Base-by-base conservation (phyloP, 2,888 invertebrate species). In the Coremacera marginata region DNA sequence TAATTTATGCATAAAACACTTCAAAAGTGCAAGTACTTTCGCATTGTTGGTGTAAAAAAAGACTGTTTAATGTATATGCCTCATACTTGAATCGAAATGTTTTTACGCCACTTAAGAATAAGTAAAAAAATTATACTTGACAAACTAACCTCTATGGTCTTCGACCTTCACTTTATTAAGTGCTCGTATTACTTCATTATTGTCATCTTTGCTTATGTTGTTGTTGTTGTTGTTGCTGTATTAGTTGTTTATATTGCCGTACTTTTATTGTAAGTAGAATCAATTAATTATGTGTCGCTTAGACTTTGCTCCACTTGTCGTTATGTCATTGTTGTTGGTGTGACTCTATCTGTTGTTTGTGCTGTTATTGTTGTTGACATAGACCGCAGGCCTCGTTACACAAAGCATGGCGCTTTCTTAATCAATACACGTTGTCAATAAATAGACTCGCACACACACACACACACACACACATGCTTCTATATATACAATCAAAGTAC, bases 241-340 rank as follows among this genome's bases (percentile, higher is more conserved):
- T 44, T 55, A 31, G n/a, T 70, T 49, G 44, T 75, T 27, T 34
- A 63, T 65, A 16, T 68, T 14, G 57, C 19, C 63, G 75, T 57
- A 77, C 60, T 49, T 2, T 70, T 51, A 49, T 70, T 31, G 63
- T 65, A 37, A n/a, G 22, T 70, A 51, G n/a, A 88, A 88, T 87
- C 87, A 88, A 87, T 87, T 87, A 87, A 87, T 87, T 87, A 87
- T 88, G 87, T 88, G 87, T 88, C 87, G 85, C 88, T 88, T 87
- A 87, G 88, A 87, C 87, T 86, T 88, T 85, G 86, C 85, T 84
- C 84, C 86, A 85, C 88, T 87, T 88, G 88, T 87, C 88, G 87
- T 87, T 87, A 86, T 87, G 88, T 86, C 88, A 87, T 87, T 88
- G 87, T 86, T 85, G 86, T 82, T 85, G 83, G 49, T 77, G 75